Evolutionary conservation across 2,113 vertebrate genomes (phyloP).

Genomic region (Prochilodus magdalenae): DNA sequence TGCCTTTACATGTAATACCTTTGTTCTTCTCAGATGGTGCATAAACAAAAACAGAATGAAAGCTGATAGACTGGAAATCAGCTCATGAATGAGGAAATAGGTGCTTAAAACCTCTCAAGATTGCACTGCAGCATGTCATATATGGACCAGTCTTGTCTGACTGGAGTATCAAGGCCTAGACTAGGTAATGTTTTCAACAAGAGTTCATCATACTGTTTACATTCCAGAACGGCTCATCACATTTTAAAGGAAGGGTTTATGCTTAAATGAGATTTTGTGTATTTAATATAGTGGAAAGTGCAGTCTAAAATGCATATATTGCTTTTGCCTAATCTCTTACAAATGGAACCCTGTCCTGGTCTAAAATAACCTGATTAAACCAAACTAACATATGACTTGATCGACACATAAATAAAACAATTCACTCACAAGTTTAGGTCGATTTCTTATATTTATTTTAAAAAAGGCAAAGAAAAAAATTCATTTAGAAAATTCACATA

Average conservation of each 20-base stretch:
- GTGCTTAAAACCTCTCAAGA: background rate
- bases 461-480: constrained; percentile 68
- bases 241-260: background rate
- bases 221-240: background rate
- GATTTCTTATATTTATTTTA: constrained; percentile 73
- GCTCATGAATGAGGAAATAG: constrained; percentile 10
- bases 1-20: background rate
- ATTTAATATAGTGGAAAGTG: background rate
- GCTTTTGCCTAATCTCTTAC: no score
- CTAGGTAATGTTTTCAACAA: background rate
- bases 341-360: no score
- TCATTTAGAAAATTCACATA: constrained; percentile 72
- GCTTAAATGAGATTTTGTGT: background rate
- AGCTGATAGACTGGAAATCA: background rate
- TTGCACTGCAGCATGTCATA: background rate
- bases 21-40: background rate
- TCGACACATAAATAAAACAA: background rate
- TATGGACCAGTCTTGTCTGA: constrained; percentile 2
- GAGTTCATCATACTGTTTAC: background rate
- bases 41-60: background rate
- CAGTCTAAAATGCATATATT: no score
- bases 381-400: no score
- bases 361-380: no score
- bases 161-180: background rate
- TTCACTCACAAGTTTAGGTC: background rate